Base-by-base conservation (phyloP, 2,888 invertebrate species). In the Chelonus formosanus region DNA sequence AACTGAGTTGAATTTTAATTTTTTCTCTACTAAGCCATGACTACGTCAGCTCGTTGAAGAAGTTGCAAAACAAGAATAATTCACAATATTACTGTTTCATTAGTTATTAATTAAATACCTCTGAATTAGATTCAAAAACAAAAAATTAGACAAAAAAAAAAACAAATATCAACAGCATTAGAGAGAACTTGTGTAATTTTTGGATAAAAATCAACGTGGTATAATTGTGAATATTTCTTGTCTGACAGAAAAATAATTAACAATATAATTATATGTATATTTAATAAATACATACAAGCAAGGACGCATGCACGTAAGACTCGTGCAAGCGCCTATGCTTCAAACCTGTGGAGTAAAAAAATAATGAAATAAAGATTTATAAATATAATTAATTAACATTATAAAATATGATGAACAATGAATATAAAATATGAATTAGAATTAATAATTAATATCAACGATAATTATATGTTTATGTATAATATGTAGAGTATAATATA, bases 401-500 rank as follows among this genome's bases (percentile, higher is more conserved):
- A 52, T 40, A 52, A 52, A 35, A n/a, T 10, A 53, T 44, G 10
- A 43, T 31, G 10, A 45, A 44, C 31, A 52, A 52, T 52, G 40
- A 60, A 48, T 55, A 47, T 6, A 53, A 31, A 43, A 20, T 20
- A 20, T 20, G 20, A 20, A 20, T 20, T 53, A 47, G 40, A 32
- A 60, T 40, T 32, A 48, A 43, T 31, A 65, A 56, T 35, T 10
- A 55, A 36, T 7, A 55, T 40, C 67, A 69, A 73, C 68, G 70
- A 69, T 67, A 66, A 67, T 70, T 70, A 70, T 20, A 66, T 70
- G 68, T 72, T 57, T 70, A 73, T 74, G 67, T 57, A 60, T 68
- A 61, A 87, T 87, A 71, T 72, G 70, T 72, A 68, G 71, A 73
- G 69, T 68, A 70, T 55, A 71, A 71, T 72, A 69, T 67, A 79